Percentiles rank a stretch among this genome's conserved stretches.
Evolutionary conservation across 2,113 vertebrate species (phyloP).

Genomic region (Lophius piscatorius): DNA sequence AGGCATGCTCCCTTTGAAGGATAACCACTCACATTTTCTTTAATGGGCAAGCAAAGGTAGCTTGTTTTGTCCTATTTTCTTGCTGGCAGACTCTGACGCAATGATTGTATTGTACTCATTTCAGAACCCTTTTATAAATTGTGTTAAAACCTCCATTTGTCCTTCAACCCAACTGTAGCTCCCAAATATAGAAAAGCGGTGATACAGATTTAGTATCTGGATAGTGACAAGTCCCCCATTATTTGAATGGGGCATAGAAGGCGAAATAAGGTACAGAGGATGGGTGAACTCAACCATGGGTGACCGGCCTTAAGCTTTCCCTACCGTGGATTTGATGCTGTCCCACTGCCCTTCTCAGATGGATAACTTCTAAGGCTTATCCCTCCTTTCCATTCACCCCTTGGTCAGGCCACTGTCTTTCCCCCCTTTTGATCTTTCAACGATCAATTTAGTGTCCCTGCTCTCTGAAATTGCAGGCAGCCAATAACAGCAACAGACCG

Average conservation of each 20-base stretch:
- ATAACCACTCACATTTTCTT: constrained; percentile 15
- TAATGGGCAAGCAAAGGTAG: constrained; percentile 21
- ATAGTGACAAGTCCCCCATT: constrained; percentile 11
- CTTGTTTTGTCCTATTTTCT: constrained; percentile 2
- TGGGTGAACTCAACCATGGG: constrained; percentile 36
- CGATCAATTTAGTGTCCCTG: constrained; percentile 14
- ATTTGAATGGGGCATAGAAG: background rate
- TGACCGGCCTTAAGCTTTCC: constrained; percentile 39
- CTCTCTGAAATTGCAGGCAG: constrained; percentile 21
- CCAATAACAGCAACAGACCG: constrained; percentile 53
- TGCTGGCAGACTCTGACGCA: background rate
- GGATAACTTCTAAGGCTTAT: constrained; percentile 59
- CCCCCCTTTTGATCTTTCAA: constrained; percentile 11
- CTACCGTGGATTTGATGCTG: constrained; percentile 41
- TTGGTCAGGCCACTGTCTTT: constrained; percentile 1
- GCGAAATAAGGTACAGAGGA: constrained; percentile 34
- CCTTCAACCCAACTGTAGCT: constrained; percentile 1
- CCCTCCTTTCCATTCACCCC: constrained; percentile 30
- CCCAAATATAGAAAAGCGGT: constrained; percentile 5
- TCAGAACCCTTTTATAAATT: constrained; percentile 11
- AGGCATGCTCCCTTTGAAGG: constrained; percentile 5
- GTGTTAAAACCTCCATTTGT: constrained; percentile 22
- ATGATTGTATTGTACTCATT: background rate
- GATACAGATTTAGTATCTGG: constrained; percentile 5
- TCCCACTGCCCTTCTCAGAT: constrained; percentile 65